Evolutionary conservation across 2,888 invertebrate species (phyloP).

Genomic region (Parnassius orleans): DNA sequence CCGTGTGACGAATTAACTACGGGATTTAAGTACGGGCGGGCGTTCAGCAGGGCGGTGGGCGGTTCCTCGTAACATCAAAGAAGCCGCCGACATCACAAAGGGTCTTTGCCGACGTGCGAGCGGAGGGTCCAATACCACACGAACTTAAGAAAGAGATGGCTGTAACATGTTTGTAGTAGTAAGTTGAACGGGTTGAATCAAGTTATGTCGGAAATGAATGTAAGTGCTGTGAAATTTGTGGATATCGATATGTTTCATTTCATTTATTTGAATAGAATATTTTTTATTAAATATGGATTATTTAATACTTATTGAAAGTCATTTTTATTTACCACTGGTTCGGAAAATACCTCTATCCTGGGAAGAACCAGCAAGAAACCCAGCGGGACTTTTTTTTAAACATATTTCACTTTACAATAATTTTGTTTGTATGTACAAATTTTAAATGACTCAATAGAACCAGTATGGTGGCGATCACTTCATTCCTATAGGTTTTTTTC

Average conservation of each 20-base stretch:
- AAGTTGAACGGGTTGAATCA: constrained; percentile 74
- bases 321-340: no score
- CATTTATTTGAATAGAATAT: neutral
- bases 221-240: constrained; percentile 47
- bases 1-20: constrained; percentile 27
- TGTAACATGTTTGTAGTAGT: constrained; percentile 63
- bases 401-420: no score
- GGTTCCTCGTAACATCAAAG: constrained; percentile 68
- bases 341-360: no score
- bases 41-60: constrained; percentile 50
- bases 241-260: constrained; percentile 36
- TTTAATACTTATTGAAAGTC: no score
- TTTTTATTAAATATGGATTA: no score
- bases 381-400: no score
- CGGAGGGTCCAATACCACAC: constrained; percentile 34
- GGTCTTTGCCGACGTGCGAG: constrained; percentile 57
- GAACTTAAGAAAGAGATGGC: constrained; percentile 42
- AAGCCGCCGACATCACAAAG: constrained; percentile 63
- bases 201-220: constrained; percentile 62
- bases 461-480: no score
- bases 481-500: no score
- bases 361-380: no score
- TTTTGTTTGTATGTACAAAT: no score
- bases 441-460: no score
- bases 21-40: constrained; percentile 25